Conservation (phyloP, 2,888 invertebrate species). For the Serrognathus titanus region DNA sequence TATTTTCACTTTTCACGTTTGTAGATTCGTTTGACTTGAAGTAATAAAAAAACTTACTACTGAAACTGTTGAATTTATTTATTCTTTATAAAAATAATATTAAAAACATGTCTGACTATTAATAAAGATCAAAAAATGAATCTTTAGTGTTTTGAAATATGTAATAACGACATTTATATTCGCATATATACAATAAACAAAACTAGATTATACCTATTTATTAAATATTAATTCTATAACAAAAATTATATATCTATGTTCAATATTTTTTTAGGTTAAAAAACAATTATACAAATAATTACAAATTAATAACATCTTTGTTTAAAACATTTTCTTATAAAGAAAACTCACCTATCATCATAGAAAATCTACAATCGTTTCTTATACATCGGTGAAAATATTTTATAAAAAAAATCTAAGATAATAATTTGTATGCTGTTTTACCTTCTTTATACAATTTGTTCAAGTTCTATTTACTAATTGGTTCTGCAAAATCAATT, state of each 20-base stretch:
- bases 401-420: conserved; percentile 21
- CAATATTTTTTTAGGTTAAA: conserved; percentile 26
- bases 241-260: conserved; percentile 45
- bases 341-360: conserved; percentile 41
- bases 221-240: conserved; percentile 47
- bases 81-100: conserved; percentile 23
- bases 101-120: conserved; percentile 20
- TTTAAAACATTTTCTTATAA: conserved; percentile 48
- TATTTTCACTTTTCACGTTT: too few relatives aligned
- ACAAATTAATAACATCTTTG: conserved; percentile 43
- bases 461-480: conserved; percentile 16
- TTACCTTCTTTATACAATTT: conserved; percentile 22
- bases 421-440: conserved; percentile 14
- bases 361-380: conserved; percentile 45
- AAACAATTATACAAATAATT: conserved; percentile 49
- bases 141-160: conserved; percentile 20
- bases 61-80: conserved; percentile 14
- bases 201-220: conserved; percentile 27
- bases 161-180: conserved; percentile 25
- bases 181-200: conserved; percentile 24
- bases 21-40: not conserved
- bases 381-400: conserved; percentile 18
- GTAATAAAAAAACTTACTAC: not conserved
- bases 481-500: conserved; percentile 16
- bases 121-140: conserved; percentile 21